Base-by-base conservation (phyloP, 2,888 invertebrate genomes). In the Pseudococcus jackbeardsleyi region DNA sequence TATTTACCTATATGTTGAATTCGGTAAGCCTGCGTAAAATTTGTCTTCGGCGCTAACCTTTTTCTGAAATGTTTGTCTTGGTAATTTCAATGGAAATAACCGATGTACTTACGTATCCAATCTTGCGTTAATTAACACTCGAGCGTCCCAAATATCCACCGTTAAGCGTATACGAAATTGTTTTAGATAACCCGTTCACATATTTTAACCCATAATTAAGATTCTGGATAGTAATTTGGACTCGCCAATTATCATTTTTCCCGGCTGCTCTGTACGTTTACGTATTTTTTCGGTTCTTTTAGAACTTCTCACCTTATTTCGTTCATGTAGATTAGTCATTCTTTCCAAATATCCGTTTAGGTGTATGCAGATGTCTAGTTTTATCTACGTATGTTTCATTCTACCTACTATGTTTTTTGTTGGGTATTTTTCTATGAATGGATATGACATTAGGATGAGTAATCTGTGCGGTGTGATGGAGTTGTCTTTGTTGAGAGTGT, bases 181-280 rank as follows among this genome's bases (percentile, higher is more conserved):
- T 19, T 64, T 64, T 64, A 64, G 19, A 12, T 64, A 64, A 19
- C 22, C 22, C 64, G 22, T 19, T 64, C 19, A 64, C 64, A 64
- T 64, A 64, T 64, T 64, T 64, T 64, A 64, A 64, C 64, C 64
- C 22, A 22, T 64, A 64, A 64, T 64, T 64, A 64, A 64, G 64
- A 64, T 64, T 64, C 64, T 22, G 64, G 22, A 64, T 64, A 22
- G 64, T 64, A 64, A 64, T 64, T 64, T 64, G 12, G 64, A 64
- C 22, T 64, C 19, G 59, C 64, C 59, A 64, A 64, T 22, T 64
- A 64, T 64, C 64, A 64, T 22, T 64, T 64, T 64, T 64, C 64
- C 19, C 22, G 59, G 15, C 59, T 64, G 9, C 22, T 64, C 5
- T 33, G 26, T 33, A 33, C 26, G 26, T 33, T 33, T 33, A 33